These are phyloP conservation scores for Lumbricus terrestris DNA, from an alignment of 2,888 invertebrate genomes.

Conservation along the genomic window DNA sequence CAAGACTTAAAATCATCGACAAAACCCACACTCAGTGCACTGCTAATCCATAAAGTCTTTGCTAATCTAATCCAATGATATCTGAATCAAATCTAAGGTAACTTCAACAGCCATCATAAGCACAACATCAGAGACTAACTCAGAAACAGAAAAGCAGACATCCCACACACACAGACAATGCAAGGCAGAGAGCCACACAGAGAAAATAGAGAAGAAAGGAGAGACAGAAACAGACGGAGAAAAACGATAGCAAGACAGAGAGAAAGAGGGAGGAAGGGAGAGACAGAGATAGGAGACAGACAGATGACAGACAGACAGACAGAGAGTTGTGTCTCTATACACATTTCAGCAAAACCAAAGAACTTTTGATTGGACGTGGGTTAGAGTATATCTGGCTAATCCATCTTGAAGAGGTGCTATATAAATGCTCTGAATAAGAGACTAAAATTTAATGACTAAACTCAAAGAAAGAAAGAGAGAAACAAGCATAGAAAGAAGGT, in stretches of 20 bases:
- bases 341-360: neutral
- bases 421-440: neutral
- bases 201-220: too few relatives aligned
- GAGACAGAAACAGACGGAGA: too few relatives aligned
- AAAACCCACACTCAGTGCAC: neutral
- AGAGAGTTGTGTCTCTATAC: neutral
- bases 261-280: too few relatives aligned
- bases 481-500: neutral
- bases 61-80: neutral
- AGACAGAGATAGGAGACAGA: too few relatives aligned
- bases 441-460: neutral
- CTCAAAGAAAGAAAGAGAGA: neutral
- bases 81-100: constrained; percentile 8
- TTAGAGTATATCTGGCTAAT: too few relatives aligned
- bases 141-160: too few relatives aligned
- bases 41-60: neutral
- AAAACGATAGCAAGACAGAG: too few relatives aligned
- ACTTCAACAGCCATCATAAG: neutral
- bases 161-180: too few relatives aligned
- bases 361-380: neutral
- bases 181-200: too few relatives aligned
- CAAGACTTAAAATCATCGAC: neutral
- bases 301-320: too few relatives aligned
- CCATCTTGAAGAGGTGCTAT: too few relatives aligned
- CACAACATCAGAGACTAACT: too few relatives aligned